phyloP scores from a whole-genome alignment of 2,888 invertebrate species.

The Limnephilus marmoratus region DNA sequence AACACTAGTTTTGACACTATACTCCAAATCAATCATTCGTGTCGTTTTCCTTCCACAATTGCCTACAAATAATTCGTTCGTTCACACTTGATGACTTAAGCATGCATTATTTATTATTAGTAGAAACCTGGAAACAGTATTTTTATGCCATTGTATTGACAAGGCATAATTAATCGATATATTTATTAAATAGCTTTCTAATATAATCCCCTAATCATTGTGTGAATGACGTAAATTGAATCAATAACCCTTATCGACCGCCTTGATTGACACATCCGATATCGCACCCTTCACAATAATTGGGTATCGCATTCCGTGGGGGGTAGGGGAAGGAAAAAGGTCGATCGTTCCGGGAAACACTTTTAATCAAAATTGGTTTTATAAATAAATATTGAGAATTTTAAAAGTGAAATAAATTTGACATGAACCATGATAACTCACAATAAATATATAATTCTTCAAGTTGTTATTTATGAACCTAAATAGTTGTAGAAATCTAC shows the following conservation, averaged over 20 bases:
- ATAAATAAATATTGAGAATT: neutral
- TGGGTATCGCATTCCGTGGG: neutral
- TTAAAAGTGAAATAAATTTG: neutral
- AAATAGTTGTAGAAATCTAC: too few species aligned
- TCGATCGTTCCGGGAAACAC: neutral
- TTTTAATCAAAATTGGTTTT: neutral
- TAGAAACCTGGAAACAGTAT: neutral
- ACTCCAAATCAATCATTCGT: too few species aligned
- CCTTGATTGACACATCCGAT: neutral
- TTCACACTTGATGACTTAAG: neutral
- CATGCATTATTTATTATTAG: neutral
- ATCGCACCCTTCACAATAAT: conserved; percentile 17
- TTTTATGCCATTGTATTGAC: neutral
- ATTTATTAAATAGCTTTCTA: neutral
- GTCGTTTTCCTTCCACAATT: too few species aligned
- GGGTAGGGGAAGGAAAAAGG: neutral
- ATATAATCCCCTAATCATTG: neutral
- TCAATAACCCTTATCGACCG: neutral
- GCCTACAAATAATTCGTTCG: neutral
- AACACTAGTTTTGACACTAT: too few species aligned
- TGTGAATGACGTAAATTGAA: neutral
- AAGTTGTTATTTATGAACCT: too few species aligned
- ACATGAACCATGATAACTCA: neutral
- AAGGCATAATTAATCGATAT: neutral
- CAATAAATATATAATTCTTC: too few species aligned